Evolutionary conservation across 37 sponge, comb jelly and placozoan species (phyloP), one percentile per base, ranked within the genome.

Genomic region (Ianthella basta): DNA sequence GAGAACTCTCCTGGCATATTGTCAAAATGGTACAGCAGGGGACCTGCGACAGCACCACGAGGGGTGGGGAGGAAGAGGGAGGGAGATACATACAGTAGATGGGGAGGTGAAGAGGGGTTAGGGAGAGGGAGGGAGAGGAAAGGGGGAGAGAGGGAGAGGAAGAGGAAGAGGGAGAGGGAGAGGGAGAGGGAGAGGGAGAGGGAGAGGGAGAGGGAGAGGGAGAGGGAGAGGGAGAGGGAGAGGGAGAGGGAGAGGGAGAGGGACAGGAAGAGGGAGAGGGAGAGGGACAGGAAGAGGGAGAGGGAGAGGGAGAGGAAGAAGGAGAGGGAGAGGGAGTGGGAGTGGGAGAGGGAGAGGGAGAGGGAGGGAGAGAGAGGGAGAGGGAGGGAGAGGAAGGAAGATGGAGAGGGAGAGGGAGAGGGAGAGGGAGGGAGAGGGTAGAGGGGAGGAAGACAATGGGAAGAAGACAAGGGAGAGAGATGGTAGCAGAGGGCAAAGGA

Each of bases 1-100:
- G 97, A 97, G 30, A 79, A 64, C 84, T 97, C 94, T 29, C 83
- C 61, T 13, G 89, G 84, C 85, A 93, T 92, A 70, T 95, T 96
- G 29, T 95, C 89, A 90, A 86, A 97, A 69, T 97, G 97, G 39
- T 95, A 97, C 36, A 97, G 88, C 0, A 97, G 81, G n/a, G 97
- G 97, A 74, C 97, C 97, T 96, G 83, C 6, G 24, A 30, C 0
- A n/a, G n/a, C n/a, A n/a, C n/a, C n/a, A n/a, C 18, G 57, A 6
- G 33, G 23, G 30, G 34, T 19, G 56, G 82, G 14, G 44, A 36
- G 66, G 44, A 41, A 37, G 41, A 44, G 44, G 19, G 66, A 36
- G 66, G 8, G 66, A 24, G 66, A 61, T 4, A 23, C 41, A 24
- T 40, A 33, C 12, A 61, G 72, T 16, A 44, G 32, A 39, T 0